Evolutionary conservation across 2,888 invertebrate genomes (phyloP).

Genomic region (Muscina levida): DNA sequence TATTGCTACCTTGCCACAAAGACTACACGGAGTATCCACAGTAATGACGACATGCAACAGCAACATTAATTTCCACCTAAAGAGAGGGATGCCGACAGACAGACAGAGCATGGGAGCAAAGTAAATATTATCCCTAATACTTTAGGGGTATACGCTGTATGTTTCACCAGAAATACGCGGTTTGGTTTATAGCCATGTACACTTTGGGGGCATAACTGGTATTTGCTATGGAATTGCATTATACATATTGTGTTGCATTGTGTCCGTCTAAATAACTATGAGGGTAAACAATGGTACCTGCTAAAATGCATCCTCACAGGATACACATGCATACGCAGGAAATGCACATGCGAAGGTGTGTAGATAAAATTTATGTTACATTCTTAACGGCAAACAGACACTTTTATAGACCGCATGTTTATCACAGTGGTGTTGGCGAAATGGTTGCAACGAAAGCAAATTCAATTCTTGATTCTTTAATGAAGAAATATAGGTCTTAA

Average conservation of each 20-base stretch:
- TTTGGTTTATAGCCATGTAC: not conserved
- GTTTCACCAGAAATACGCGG: constrained; percentile 18
- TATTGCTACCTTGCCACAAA: constrained; percentile 3
- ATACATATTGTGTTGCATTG: not conserved
- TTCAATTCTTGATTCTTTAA: too few relatives aligned
- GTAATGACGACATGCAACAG: constrained; percentile 32
- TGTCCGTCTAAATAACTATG: constrained; percentile 50
- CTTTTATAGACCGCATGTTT: too few relatives aligned
- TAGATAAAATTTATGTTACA: constrained; percentile 55
- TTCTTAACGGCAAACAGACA: too few relatives aligned
- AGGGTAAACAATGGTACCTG: constrained; percentile 49
- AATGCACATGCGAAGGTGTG: constrained; percentile 43
- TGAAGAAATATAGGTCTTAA: too few relatives aligned
- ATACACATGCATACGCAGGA: constrained; percentile 23
- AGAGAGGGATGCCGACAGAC: not conserved
- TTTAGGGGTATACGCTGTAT: constrained; percentile 22
- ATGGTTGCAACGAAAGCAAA: too few relatives aligned
- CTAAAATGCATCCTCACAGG: constrained; percentile 52
- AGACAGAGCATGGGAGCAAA: too few relatives aligned
- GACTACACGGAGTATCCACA: constrained; percentile 11
- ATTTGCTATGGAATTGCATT: not conserved
- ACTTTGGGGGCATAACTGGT: not conserved
- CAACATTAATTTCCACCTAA: constrained; percentile 54
- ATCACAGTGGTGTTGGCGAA: too few relatives aligned
- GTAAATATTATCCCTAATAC: constrained; percentile 47